phyloP scores from a whole-genome alignment of 2,113 vertebrate species.

The Oreochromis aureus region DNA sequence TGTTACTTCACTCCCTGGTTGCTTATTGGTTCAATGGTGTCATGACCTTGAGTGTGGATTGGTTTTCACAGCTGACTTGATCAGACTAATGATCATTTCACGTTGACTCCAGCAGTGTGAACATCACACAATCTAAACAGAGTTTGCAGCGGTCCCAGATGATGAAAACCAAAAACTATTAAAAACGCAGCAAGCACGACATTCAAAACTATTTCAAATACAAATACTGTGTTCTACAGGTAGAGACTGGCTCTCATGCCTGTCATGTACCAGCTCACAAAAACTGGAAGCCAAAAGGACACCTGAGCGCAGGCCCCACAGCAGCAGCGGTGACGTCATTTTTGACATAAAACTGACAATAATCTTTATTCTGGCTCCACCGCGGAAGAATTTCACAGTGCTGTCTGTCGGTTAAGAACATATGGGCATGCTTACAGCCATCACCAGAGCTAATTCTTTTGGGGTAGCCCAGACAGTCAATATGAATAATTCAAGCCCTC shows the following conservation, averaged over 20 bases:
- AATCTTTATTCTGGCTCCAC: background rate
- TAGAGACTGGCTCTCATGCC: background rate
- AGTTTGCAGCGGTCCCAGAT: background rate
- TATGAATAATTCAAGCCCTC: constrained; percentile 5
- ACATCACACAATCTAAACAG: background rate
- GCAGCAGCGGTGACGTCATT: background rate
- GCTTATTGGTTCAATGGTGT: background rate
- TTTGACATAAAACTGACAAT: background rate
- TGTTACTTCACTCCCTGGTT: background rate
- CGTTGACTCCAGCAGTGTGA: background rate
- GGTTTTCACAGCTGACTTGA: background rate
- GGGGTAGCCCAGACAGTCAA: background rate
- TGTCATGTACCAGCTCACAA: background rate
- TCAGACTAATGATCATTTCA: background rate
- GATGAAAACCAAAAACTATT: background rate
- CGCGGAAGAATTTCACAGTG: fast-evolving
- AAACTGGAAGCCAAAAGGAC: background rate
- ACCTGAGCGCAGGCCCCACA: background rate
- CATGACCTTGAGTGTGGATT: background rate
- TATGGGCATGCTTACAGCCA: background rate
- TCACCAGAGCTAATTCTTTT: background rate
- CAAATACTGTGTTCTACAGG: background rate
- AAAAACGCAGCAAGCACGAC: background rate
- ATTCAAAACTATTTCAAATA: background rate
- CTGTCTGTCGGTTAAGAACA: background rate